A percentile compares a stretch with the other conserved stretches of the same genome.
Evolutionary conservation across 2,797 vertebrate genomes (phyloP).

Genomic region (Sebastes itinus): DNA sequence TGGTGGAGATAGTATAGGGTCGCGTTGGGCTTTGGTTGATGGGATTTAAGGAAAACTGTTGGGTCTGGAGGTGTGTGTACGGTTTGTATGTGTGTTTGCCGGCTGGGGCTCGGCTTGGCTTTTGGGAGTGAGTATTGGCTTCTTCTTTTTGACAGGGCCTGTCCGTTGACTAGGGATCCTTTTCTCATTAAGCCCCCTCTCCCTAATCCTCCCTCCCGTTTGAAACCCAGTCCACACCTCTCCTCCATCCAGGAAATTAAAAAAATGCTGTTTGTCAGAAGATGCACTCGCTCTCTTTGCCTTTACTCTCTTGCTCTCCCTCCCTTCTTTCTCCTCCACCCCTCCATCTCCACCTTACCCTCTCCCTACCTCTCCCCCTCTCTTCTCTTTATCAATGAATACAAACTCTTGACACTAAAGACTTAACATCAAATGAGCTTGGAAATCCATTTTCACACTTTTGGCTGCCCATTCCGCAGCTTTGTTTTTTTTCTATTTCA

Average conservation of each 20-base stretch:
- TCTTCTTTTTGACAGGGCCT: constrained; percentile 67
- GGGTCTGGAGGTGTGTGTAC: constrained; percentile 37
- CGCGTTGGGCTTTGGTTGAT: constrained; percentile 41
- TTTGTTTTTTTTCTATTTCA: constrained; percentile 83
- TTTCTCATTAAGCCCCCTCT: constrained; percentile 76
- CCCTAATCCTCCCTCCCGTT: constrained; percentile 78
- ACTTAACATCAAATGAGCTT: constrained; percentile 97
- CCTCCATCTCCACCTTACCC: constrained; percentile 26
- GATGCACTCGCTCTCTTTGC: constrained; percentile 59
- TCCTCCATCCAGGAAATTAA: constrained; percentile 58
- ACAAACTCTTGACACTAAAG: constrained; percentile 91
- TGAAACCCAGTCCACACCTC: constrained; percentile 79
- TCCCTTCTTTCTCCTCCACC: constrained; percentile 9
- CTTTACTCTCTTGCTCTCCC: constrained; percentile 25
- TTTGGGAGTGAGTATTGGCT: constrained; percentile 47
- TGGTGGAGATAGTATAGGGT: constrained; percentile 48
- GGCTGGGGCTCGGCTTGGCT: constrained; percentile 13
- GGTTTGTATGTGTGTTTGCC: constrained; percentile 33
- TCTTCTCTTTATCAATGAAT: constrained; percentile 81
- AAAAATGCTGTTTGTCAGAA: constrained; percentile 71
- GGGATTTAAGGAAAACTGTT: constrained; percentile 48
- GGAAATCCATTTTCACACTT: constrained; percentile 96
- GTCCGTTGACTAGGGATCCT: constrained; percentile 69
- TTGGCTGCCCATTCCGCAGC: constrained; percentile 90
- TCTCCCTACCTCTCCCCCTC: neutral